A percentile compares a stretch with the other conserved stretches of the same genome.
Conservation (phyloP, 2,113 vertebrate species). For the Petrocephalus zakoni region DNA sequence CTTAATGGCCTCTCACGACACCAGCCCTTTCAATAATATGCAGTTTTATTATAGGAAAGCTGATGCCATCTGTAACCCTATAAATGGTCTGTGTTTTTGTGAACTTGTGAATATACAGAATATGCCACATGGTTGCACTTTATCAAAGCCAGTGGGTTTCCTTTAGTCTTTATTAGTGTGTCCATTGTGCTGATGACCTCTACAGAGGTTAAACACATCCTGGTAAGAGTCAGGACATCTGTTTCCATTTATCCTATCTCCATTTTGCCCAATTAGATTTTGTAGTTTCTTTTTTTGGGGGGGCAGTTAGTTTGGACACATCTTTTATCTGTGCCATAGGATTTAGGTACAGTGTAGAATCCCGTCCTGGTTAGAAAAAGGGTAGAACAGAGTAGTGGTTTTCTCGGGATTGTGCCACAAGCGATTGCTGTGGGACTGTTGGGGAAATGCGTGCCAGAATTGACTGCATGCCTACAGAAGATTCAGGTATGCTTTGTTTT, state of each 20-base stretch:
- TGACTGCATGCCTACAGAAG: neutral
- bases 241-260: slow-evolving; percentile 62
- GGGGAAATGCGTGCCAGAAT: neutral
- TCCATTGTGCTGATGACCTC: slow-evolving; percentile 37
- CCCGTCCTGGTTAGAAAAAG: neutral
- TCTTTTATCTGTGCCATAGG: neutral
- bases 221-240: slow-evolving; percentile 63
- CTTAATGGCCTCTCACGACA: neutral
- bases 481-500: neutral
- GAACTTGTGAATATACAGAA: slow-evolving; percentile 50
- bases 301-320: neutral
- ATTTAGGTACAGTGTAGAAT: neutral
- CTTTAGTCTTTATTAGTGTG: slow-evolving; percentile 49
- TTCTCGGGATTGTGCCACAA: neutral
- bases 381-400: neutral
- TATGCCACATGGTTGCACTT: neutral
- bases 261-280: slow-evolving; percentile 35
- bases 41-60: neutral
- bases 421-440: neutral
- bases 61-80: neutral
- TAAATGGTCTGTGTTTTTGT: slow-evolving; percentile 22
- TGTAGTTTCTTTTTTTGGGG: neutral
- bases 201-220: slow-evolving; percentile 44
- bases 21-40: neutral
- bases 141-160: slow-evolving; percentile 45